Evolutionary conservation across 2,113 vertebrate species (phyloP).

Genomic region (Otus sunia): DNA sequence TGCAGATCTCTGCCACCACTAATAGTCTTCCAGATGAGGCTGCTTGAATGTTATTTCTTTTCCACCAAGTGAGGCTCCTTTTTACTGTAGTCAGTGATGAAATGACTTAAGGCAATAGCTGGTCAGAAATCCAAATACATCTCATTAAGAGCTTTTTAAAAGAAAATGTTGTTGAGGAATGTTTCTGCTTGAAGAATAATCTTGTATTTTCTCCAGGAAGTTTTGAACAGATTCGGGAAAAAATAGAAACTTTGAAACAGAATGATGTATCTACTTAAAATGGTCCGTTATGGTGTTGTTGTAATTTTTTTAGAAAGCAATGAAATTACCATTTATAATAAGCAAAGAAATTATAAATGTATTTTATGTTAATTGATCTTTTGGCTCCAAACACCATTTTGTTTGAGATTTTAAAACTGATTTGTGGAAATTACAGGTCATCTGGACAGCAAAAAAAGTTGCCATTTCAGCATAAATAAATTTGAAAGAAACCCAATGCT

Average conservation of each 20-base stretch:
- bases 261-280: not conserved
- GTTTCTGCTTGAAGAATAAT: constrained; percentile 20
- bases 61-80: not conserved
- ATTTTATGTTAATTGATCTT: not conserved
- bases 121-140: constrained; percentile 31
- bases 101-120: constrained; percentile 25
- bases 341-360: not conserved
- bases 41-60: not conserved
- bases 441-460: not conserved
- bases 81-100: not conserved
- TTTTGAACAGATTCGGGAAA: not conserved
- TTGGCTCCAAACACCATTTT: not conserved
- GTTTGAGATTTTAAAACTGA: not conserved
- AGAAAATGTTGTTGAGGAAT: constrained; percentile 8
- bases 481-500: not conserved
- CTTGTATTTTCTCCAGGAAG: constrained; percentile 20
- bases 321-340: not conserved
- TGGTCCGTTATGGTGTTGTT: not conserved
- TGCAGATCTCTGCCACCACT: not conserved
- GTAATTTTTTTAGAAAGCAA: not conserved
- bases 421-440: not conserved
- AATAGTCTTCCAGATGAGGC: not conserved
- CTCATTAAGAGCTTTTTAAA: constrained; percentile 16
- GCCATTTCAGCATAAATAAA: not conserved
- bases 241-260: not conserved